A percentile compares a stretch with the other conserved stretches of the same genome.
Evolutionary conservation across 2,113 vertebrate genomes (phyloP).

Genomic region (Thalassoma bifasciatum): DNA sequence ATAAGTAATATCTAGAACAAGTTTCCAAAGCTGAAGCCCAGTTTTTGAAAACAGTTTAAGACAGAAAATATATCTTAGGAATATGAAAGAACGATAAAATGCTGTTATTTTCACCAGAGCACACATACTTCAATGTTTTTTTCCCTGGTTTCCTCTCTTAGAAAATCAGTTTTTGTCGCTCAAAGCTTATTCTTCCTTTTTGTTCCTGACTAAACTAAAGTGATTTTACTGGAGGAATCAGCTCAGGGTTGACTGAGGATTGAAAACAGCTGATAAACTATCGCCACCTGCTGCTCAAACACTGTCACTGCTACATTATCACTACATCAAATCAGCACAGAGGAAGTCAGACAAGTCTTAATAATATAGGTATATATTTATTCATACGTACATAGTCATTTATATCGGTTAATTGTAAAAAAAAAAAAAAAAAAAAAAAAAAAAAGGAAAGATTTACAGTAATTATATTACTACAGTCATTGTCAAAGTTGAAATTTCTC

Average conservation of each 20-base stretch:
- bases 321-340: background rate
- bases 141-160: too few species aligned
- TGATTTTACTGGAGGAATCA: too few species aligned
- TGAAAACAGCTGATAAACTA: constrained; percentile 6
- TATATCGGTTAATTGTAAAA: constrained; percentile 85
- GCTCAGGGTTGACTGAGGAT: background rate
- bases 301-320: background rate
- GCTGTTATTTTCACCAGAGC: too few species aligned
- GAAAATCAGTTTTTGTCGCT: background rate
- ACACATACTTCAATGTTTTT: too few species aligned
- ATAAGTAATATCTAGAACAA: too few species aligned
- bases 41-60: too few species aligned
- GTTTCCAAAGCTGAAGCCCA: too few species aligned
- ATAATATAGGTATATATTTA: constrained; percentile 90
- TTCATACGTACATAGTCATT: constrained; percentile 85
- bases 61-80: too few species aligned
- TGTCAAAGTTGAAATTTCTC: constrained; percentile 74
- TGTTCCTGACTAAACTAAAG: too few species aligned
- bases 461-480: constrained; percentile 82
- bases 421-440: constrained; percentile 62
- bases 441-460: constrained; percentile 77
- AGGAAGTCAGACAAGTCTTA: constrained; percentile 71
- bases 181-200: too few species aligned
- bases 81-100: too few species aligned
- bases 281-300: constrained; percentile 62